phyloP scores from a whole-genome alignment of 2,113 vertebrate genomes.

The Prionailurus bengalensis region DNA sequence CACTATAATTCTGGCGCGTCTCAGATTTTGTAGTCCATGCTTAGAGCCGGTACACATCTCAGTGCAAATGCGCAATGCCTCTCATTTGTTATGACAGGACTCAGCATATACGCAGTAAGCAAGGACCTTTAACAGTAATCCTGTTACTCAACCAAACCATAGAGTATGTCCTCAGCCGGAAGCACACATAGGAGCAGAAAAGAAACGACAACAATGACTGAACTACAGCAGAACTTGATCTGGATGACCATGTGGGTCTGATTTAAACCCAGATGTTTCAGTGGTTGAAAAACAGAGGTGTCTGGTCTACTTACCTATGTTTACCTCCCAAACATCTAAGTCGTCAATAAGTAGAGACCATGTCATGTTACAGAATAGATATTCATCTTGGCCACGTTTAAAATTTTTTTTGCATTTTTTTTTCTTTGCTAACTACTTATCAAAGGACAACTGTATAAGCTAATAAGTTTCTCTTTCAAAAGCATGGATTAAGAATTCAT shows the following conservation, averaged over 20 bases:
- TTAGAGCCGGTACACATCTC: fast-evolving
- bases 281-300: fast-evolving
- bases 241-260: fast-evolving
- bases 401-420: background rate
- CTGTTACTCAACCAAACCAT: fast-evolving
- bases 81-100: fast-evolving
- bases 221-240: fast-evolving
- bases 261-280: background rate
- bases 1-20: fast-evolving
- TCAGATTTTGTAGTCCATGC: fast-evolving
- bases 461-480: background rate
- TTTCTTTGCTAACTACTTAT: background rate
- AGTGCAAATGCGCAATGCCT: fast-evolving
- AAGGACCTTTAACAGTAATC: fast-evolving
- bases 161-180: background rate
- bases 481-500: background rate
- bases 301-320: fast-evolving
- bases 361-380: background rate
- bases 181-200: background rate
- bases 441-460: background rate
- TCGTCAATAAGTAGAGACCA: fast-evolving
- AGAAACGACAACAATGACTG: no score
- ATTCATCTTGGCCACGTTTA: background rate
- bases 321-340: fast-evolving
- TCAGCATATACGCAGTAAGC: background rate